A percentile compares a stretch with the other conserved stretches of the same genome.
These are phyloP conservation scores for Lophochroa leadbeateri DNA, from an alignment of 2,113 vertebrate species.

Conservation along the genomic window DNA sequence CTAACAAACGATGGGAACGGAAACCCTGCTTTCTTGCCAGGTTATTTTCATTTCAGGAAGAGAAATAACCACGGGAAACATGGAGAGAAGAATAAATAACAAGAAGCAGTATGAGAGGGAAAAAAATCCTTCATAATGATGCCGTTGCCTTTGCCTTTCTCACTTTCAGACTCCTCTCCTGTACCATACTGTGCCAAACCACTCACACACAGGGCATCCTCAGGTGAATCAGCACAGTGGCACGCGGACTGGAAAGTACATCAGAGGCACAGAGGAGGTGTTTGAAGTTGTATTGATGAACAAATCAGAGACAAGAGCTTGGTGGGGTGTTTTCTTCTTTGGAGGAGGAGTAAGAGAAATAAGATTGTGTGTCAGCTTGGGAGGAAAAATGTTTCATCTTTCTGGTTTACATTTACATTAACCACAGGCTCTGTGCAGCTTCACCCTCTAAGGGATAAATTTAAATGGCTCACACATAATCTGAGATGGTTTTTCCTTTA, in stretches of 20 bases:
- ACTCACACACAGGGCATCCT: not conserved
- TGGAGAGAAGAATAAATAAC: slow-evolving; percentile 49
- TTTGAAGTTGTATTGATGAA: slow-evolving; percentile 27
- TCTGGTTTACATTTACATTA: not conserved
- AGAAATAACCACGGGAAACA: slow-evolving; percentile 50
- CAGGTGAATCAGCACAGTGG: not conserved
- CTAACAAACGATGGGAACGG: slow-evolving; percentile 14
- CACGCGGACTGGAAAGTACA: not conserved
- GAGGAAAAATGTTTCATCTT: not conserved
- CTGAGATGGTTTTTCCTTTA: not conserved
- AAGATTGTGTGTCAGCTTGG: not conserved
- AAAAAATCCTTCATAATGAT: slow-evolving; percentile 42
- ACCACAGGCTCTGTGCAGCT: not conserved
- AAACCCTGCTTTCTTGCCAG: slow-evolving; percentile 66
- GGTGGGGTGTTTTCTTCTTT: not conserved
- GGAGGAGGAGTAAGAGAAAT: not conserved
- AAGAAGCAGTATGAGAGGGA: not conserved
- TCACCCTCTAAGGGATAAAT: slow-evolving; percentile 9
- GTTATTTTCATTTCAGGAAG: slow-evolving; percentile 62
- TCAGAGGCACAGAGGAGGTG: not conserved
- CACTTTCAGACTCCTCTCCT: not conserved
- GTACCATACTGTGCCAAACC: not conserved
- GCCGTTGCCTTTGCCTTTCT: not conserved
- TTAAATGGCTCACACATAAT: not conserved
- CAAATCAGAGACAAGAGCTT: slow-evolving; percentile 30